phyloP scores from a whole-genome alignment of 2,888 invertebrate genomes.

The Drosophila eohydei region DNA sequence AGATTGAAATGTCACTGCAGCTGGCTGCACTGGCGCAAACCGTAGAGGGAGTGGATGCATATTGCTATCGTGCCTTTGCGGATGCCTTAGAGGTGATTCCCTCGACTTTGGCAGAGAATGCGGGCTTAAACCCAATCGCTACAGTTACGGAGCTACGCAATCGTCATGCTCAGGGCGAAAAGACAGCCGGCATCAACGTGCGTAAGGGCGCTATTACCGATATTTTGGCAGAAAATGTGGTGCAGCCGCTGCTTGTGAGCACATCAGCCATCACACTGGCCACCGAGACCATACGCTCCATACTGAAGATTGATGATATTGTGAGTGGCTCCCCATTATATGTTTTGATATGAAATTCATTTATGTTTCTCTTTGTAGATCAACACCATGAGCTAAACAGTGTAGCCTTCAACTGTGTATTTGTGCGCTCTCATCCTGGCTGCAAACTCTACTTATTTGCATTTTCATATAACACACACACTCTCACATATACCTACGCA shows the following conservation, averaged over 20 bases:
- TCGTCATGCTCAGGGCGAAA: constrained; percentile 94
- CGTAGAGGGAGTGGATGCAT: constrained; percentile 96
- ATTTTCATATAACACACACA: constrained; percentile 59
- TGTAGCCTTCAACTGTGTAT: constrained; percentile 20
- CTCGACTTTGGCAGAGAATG: constrained; percentile 94
- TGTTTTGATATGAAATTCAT: not conserved
- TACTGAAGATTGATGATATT: constrained; percentile 99
- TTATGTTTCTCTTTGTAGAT: constrained; percentile 61
- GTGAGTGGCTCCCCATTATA: constrained; percentile 86
- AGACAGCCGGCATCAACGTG: constrained; percentile 97
- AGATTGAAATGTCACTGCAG: constrained; percentile 95
- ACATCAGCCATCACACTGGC: constrained; percentile 96
- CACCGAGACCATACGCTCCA: constrained; percentile 98
- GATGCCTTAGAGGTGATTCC: constrained; percentile 98
- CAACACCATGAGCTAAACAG: constrained; percentile 78
- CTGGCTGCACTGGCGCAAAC: constrained; percentile 93
- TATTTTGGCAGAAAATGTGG: constrained; percentile 98
- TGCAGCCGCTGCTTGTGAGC: constrained; percentile 98
- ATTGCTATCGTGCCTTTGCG: constrained; percentile 97
- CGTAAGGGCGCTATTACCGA: constrained; percentile 98
- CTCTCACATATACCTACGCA: constrained; percentile 18
- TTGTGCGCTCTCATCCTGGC: constrained; percentile 33
- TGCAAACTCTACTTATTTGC: constrained; percentile 49
- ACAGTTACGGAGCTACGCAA: constrained; percentile 98
- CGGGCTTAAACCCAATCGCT: constrained; percentile 95